These are phyloP conservation scores for Eurois occulta DNA, from an alignment of 2,888 invertebrate genomes.

Conservation along the genomic window DNA sequence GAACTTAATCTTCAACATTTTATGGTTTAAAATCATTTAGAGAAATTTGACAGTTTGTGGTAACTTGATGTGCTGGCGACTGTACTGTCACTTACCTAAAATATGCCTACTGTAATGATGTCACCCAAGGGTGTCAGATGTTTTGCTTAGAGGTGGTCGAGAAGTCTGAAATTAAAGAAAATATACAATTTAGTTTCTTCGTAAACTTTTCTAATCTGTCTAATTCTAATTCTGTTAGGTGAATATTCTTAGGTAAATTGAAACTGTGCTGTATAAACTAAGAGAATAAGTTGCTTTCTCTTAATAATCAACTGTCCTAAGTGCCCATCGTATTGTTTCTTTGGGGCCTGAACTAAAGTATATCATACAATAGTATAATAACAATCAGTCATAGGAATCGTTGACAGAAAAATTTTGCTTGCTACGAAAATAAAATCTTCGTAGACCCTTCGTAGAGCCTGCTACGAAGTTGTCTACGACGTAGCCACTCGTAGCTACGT, in stretches of 20 bases:
- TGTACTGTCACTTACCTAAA: slow-evolving; percentile 63
- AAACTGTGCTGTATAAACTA: neutral
- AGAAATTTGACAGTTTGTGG: no score
- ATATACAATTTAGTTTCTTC: neutral
- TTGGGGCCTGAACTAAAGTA: neutral
- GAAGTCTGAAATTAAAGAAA: slow-evolving; percentile 58
- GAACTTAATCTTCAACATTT: no score
- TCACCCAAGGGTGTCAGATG: slow-evolving; percentile 54
- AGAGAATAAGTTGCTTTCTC: neutral
- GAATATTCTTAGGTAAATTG: neutral
- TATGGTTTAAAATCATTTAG: no score
- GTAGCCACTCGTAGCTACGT: slow-evolving; percentile 40
- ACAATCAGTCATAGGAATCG: neutral
- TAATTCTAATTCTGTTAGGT: neutral
- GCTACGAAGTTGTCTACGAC: slow-evolving; percentile 49
- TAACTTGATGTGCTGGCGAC: no score
- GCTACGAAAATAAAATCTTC: slow-evolving; percentile 36
- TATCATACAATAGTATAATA: neutral
- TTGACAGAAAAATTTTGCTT: neutral
- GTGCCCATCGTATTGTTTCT: neutral
- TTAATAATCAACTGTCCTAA: neutral
- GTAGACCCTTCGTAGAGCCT: slow-evolving; percentile 35
- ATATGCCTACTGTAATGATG: slow-evolving; percentile 55
- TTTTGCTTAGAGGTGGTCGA: slow-evolving; percentile 47
- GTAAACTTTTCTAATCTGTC: no score